Evolutionary conservation across 2,888 invertebrate species (phyloP).

Genomic region (Drosophila cyrtoloma): DNA sequence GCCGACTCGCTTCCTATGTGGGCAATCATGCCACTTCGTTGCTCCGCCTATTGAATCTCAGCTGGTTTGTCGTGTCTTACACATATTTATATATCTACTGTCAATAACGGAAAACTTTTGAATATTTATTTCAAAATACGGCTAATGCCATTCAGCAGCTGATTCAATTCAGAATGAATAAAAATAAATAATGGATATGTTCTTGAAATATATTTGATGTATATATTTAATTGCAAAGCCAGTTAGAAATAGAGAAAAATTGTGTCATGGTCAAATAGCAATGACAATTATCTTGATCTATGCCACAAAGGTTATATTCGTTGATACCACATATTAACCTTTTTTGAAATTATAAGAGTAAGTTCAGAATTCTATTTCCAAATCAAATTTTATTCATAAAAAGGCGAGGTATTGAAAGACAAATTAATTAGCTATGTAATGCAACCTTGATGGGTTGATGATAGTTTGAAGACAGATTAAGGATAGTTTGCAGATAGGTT

Average conservation of each 20-base stretch:
- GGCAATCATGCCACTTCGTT: constrained; percentile 6
- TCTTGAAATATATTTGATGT: neutral
- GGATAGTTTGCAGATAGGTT: neutral
- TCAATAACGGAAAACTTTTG: neutral
- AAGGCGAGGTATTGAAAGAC: neutral
- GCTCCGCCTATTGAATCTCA: neutral
- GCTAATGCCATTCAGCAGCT: neutral
- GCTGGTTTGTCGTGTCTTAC: too few species aligned
- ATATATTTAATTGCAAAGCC: neutral
- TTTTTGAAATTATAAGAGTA: neutral
- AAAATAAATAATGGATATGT: neutral
- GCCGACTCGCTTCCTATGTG: neutral
- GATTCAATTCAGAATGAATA: neutral
- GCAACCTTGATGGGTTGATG: neutral
- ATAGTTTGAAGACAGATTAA: too few species aligned
- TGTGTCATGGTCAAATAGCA: neutral
- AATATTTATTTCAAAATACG: neutral
- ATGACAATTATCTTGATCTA: neutral
- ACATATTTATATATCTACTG: neutral
- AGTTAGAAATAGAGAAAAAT: neutral
- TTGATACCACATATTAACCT: neutral
- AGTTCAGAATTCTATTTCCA: neutral
- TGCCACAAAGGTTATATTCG: neutral
- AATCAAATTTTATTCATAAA: neutral
- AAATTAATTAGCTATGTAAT: neutral